These are phyloP conservation scores for Fratercula arctica DNA, from an alignment of 2,797 vertebrate species.

Conservation along the genomic window DNA sequence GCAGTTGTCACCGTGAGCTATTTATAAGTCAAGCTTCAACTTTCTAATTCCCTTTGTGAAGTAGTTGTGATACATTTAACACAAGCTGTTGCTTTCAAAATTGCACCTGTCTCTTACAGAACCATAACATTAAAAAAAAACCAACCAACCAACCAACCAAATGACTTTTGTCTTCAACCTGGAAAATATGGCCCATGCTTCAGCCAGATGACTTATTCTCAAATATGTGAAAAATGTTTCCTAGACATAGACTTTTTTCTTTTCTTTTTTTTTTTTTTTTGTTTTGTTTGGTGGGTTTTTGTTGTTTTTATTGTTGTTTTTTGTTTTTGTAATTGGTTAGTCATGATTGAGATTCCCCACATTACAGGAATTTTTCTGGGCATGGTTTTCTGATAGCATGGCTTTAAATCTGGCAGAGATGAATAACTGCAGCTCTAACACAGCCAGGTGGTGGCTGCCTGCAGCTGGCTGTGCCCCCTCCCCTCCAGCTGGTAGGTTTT, in stretches of 20 bases:
- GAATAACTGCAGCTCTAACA: not conserved
- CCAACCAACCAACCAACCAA: not conserved
- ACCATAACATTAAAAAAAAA: not conserved
- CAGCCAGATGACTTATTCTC: not conserved
- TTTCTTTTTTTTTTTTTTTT: not conserved
- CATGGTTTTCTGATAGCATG: not conserved
- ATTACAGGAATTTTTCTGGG: not conserved
- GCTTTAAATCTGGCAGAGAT: not conserved
- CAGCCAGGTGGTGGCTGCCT: not conserved
- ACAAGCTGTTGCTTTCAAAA: not conserved
- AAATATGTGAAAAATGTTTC: not conserved
- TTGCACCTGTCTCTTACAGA: not conserved
- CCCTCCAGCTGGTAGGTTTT: fast-evolving
- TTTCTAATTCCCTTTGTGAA: not conserved
- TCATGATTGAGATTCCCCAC: not conserved
- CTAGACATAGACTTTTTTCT: fast-evolving
- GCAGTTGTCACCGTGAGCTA: not conserved
- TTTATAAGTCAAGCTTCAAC: not conserved
- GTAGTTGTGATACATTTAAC: not conserved
- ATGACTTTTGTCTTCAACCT: not conserved
- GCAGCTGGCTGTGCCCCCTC: not conserved
- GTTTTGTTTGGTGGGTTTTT: not conserved
- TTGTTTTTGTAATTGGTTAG: not conserved
- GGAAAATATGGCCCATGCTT: not conserved
- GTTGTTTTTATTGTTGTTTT: not conserved